Conservation (phyloP, 2,113 vertebrate genomes). For the Dasypus novemcinctus region DNA sequence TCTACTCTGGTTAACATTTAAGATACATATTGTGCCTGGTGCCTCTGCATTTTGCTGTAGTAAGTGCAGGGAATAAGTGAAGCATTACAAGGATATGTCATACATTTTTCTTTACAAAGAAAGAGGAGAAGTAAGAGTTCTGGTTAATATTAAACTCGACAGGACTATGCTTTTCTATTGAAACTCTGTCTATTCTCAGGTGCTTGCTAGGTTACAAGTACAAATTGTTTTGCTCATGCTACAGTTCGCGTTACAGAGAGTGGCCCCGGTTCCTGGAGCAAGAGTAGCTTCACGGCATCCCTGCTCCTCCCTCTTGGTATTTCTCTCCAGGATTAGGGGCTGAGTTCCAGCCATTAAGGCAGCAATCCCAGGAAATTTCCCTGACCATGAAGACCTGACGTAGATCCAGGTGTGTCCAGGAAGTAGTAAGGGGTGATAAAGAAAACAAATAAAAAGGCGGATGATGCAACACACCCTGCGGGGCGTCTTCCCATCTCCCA, state of each 20-base stretch:
- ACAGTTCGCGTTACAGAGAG: neutral
- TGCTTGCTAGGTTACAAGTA: too few relatives aligned
- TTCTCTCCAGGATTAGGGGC: neutral
- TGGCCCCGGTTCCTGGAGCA: neutral
- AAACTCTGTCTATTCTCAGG: too few relatives aligned
- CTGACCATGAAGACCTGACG: neutral
- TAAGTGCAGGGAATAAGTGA: too few relatives aligned
- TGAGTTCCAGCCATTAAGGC: neutral
- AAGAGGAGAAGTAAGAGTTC: too few relatives aligned
- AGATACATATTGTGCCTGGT: too few relatives aligned
- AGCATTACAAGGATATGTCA: too few relatives aligned
- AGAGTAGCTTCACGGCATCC: neutral
- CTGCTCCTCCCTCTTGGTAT: neutral
- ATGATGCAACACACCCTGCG: accelerated
- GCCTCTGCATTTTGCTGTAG: too few relatives aligned
- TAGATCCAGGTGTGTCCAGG: neutral
- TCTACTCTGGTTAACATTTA: too few relatives aligned
- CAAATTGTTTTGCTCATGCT: too few relatives aligned
- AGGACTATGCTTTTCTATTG: too few relatives aligned
- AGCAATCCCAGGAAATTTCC: neutral
- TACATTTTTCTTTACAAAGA: too few relatives aligned
- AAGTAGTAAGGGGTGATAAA: neutral
- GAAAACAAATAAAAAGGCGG: neutral
- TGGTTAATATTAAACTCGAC: too few relatives aligned
- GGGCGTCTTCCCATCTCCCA: neutral